Percentiles rank a stretch among this genome's conserved stretches.
These are phyloP conservation scores for Hoplostethus atlanticus DNA, from an alignment of 2,797 vertebrate species.

Conservation along the genomic window DNA sequence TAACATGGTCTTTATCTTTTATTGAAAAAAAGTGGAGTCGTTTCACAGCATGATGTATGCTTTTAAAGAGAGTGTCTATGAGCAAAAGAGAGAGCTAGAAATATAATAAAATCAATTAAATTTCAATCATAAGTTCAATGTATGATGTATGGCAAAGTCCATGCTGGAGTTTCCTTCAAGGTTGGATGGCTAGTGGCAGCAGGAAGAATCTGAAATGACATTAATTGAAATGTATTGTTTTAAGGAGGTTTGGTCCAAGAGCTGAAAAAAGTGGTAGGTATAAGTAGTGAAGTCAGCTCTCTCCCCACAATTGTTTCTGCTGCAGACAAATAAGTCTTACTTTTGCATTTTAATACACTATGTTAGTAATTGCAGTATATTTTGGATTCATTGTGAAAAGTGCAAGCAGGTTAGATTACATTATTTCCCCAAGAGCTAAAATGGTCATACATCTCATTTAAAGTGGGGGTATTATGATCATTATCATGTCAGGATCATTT, in stretches of 20 bases:
- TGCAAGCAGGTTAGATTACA: constrained; percentile 40
- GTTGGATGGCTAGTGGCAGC: constrained; percentile 33
- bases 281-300: constrained; percentile 1
- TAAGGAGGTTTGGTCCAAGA: constrained; percentile 20
- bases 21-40: constrained; percentile 74
- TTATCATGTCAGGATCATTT: constrained; percentile 58
- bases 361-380: constrained; percentile 21
- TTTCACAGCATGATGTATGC: constrained; percentile 77
- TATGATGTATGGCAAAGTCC: constrained; percentile 57
- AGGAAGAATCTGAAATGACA: constrained; percentile 37
- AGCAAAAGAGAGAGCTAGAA: constrained; percentile 41
- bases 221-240: constrained; percentile 30
- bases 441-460: constrained; percentile 37
- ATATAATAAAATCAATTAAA: constrained; percentile 63
- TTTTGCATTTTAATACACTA: constrained; percentile 10
- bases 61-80: constrained; percentile 66
- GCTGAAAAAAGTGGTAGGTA: neutral
- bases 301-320: neutral
- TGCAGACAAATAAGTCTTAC: constrained; percentile 5
- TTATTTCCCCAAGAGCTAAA: constrained; percentile 36
- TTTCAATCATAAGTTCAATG: constrained; percentile 58
- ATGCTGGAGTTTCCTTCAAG: constrained; percentile 34
- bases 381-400: constrained; percentile 16
- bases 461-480: constrained; percentile 55
- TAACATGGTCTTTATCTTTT: constrained; percentile 85